Base-by-base conservation (phyloP, 2,113 vertebrate species). In the Poicephalus gulielmi region DNA sequence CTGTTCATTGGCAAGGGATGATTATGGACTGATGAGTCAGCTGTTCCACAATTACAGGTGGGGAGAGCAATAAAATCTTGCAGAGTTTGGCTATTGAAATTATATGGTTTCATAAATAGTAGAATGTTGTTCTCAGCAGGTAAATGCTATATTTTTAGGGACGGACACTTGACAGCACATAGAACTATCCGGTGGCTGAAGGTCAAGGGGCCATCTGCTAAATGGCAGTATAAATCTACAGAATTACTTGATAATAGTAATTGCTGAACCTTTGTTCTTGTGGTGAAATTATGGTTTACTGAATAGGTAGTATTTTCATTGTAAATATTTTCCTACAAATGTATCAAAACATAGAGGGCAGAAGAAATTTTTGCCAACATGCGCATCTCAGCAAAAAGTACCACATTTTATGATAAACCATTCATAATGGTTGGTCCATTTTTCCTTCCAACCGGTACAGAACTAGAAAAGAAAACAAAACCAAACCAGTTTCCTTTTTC, bases 51-150 rank as follows among this genome's bases (percentile, higher is more conserved):
- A 96, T 97, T 97, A 95, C 95, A 98, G 97, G 97, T 97, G 96
- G 95, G 96, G 88, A 95, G 57, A 90, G 95, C 94, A 97, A 94
- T 98, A 98, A 98, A 98, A 98, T 98, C 97, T 97, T 98, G 97
- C 98, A 98, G 98, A 98, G 95, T 97, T 97, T 97, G 97, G 87
- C 94, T 97, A 94, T 81, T 97, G 95, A 96, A 97, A 97, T 98
- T 93, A 96, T 96, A 97, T 94, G 92, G 95, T 97, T 98, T 98
- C 94, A 98, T 97, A 98, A 98, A 97, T 89, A 98, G 95, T 88
- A 86, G 97, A 97, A 97, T 94, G 88, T 97, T 97, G 83, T 96
- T 97, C 97, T 97, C 94, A 94, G 97, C 87, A 93, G 96, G 96
- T 96, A 96, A 97, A 96, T 92, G 85, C 91, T 97, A 70, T 94